Base-by-base conservation (phyloP, 1,140 invertebrate species). In the Trissolcus basalis region DNA sequence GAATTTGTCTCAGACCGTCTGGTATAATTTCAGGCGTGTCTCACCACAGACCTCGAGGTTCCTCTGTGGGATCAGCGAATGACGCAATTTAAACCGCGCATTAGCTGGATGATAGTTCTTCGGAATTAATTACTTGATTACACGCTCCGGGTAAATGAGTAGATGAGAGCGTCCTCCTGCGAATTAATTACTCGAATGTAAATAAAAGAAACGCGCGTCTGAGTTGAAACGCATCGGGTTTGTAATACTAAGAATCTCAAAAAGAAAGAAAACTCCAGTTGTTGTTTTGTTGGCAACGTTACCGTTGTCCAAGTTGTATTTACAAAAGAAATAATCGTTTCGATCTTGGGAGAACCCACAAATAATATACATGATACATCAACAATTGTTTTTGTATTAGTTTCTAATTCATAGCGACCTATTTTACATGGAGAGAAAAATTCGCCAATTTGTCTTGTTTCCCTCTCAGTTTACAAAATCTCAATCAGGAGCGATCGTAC, bases 401-500 rank as follows among this genome's bases (percentile, higher is more conserved):
- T 49, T 73, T 59, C 55, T 73, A 65, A 65, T 65, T 73, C 49
- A 65, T 73, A 73, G 70, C 55, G 54, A 73, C 43, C 61, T 60
- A 60, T 65, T 60, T 65, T 64, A 64, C 54, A 39, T 49, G 70
- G 55, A 59, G 69, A 60, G 60, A 73, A 45, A 63, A 61, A 49
- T 27, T 27, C 19, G 19, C 19, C 19, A 27, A 27, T n/a, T n/a
- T 27, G 15, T 7, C 19, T 27, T 10, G 15, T 7, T 48, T 49
- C 15, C 15, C 19, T 49, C 13, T 45, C 14, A 45, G 7, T 14
- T 45, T 8, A 45, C 8, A 45, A 49, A 49, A 49, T 19, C 15
- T 6, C 4, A 9, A 8, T 8, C 16, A 27, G 4, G 19, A 16
- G 11, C 47, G 15, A n/a, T 39, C 9, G n/a, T 11, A 11, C 9